Percentiles rank a stretch among this genome's conserved stretches.
Conservation (phyloP, 2,888 invertebrate genomes). For the Cryptus armator region DNA sequence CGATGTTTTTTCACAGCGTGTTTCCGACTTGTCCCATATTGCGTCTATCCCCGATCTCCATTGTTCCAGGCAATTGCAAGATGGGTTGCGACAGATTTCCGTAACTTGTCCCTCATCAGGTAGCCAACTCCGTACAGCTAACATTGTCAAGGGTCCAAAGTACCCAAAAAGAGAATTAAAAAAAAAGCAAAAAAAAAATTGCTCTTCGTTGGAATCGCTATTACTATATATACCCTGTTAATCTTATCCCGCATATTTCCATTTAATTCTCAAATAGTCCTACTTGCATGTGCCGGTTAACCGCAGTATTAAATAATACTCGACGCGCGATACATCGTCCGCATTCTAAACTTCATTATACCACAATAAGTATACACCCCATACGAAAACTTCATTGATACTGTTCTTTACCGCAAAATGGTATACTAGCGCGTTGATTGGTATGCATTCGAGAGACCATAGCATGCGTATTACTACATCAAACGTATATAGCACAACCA, state of each 20-base stretch:
- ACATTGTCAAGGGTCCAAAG: no score
- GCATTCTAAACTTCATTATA: slow-evolving; percentile 28
- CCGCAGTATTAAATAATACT: neutral
- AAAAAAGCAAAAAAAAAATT: neutral
- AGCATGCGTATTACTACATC: slow-evolving; percentile 18
- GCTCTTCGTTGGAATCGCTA: neutral
- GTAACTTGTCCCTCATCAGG: no score
- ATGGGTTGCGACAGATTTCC: no score
- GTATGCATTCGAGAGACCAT: neutral
- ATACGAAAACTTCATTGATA: slow-evolving; percentile 39
- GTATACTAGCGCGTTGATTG: slow-evolving; percentile 11
- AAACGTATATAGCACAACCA: slow-evolving; percentile 8
- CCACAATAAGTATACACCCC: neutral
- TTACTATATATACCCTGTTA: neutral
- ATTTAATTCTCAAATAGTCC: slow-evolving; percentile 19
- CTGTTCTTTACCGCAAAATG: neutral
- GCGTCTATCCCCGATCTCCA: no score
- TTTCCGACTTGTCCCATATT: no score
- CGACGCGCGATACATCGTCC: slow-evolving; percentile 3
- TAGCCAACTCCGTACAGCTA: no score
- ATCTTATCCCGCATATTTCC: slow-evolving; percentile 3
- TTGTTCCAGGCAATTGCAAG: no score
- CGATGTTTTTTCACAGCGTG: no score
- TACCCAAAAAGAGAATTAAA: no score
- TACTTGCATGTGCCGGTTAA: neutral